Base-by-base conservation (phyloP, 2,888 invertebrate genomes). In the Strigamia transsilvanica region DNA sequence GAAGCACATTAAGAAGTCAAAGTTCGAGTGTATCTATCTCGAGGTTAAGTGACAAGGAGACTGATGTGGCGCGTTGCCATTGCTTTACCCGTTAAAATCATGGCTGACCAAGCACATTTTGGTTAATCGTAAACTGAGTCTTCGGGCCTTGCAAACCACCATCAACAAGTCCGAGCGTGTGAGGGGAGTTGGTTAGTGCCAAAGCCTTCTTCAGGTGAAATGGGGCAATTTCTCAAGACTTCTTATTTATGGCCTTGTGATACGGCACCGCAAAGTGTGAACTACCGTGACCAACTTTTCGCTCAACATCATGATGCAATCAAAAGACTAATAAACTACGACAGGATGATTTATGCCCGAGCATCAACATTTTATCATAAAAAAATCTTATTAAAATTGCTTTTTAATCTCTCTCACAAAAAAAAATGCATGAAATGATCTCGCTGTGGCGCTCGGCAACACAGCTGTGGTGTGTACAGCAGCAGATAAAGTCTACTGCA, bases 181-280 rank as follows among this genome's bases (percentile, higher is more conserved):
- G 10, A 73, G 73, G 32, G 73, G 32, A 10, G 56, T 56, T 56
- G 73, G 73, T 73, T 73, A 27, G 27, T 73, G 73, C 73, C 21
- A 66, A n/a, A 5, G 27, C 12, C 73, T 73, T 32, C 73, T 73
- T 73, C 73, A 73, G 73, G 73, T 73, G 73, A 73, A 73, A 73
- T 73, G 73, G 46, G 73, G 27, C 73, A 73, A 73, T 73, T 73
- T 73, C 73, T 73, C 73, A 73, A 73, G 32, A 51, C 56, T 18
- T 18, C 56, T 56, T 56, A 73, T 73, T 73, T 73, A 73, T 73
- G 73, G 32, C 73, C 73, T 73, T 73, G 27, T 73, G 73, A 73
- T 73, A 73, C 73, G 73, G 32, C 73, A 73, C 73, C 73, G 32
- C 73, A 73, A 73, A 73, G 73, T 73, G 73, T 73, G 27, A 73